phyloP scores from a whole-genome alignment of 1,140 invertebrate species.

The Helicoverpa armigera region DNA sequence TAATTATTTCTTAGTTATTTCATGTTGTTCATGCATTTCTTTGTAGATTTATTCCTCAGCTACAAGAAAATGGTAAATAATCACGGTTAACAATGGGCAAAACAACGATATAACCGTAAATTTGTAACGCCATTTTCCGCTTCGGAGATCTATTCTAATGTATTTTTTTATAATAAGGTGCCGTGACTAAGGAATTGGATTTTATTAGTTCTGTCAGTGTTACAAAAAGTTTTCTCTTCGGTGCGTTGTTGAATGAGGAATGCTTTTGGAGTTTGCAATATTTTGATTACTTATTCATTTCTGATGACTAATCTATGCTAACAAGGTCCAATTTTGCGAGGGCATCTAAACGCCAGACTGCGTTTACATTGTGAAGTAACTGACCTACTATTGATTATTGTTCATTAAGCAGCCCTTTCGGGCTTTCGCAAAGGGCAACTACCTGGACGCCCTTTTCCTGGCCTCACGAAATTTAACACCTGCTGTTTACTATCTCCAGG shows the following conservation, averaged over 20 bases:
- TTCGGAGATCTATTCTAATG: slow-evolving; percentile 60
- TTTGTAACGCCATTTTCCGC: slow-evolving; percentile 82
- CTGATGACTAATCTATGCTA: slow-evolving; percentile 80
- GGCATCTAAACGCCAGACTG: slow-evolving; percentile 57
- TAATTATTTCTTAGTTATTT: slow-evolving; percentile 54
- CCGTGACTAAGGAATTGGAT: slow-evolving; percentile 43
- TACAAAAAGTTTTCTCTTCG: slow-evolving; percentile 27
- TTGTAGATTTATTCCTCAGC: slow-evolving; percentile 22
- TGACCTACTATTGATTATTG: slow-evolving; percentile 49
- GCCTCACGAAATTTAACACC: not conserved
- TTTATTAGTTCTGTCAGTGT: slow-evolving; percentile 32
- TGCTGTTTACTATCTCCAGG: not conserved
- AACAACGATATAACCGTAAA: slow-evolving; percentile 63
- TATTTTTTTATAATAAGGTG: slow-evolving; percentile 48
- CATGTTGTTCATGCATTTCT: slow-evolving; percentile 23
- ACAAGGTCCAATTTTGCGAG: slow-evolving; percentile 78
- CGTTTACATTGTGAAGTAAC: slow-evolving; percentile 48
- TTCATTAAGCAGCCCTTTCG: slow-evolving; percentile 44
- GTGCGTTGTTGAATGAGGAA: not conserved
- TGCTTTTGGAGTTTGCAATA: slow-evolving; percentile 31
- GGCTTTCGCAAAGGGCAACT: slow-evolving; percentile 37
- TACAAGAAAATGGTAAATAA: not conserved
- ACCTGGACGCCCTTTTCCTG: not conserved
- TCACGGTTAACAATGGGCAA: not conserved
- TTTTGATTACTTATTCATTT: slow-evolving; percentile 59